Base-by-base conservation (phyloP, 1,140 invertebrate species). In the Psilanteris sp. region DNA sequence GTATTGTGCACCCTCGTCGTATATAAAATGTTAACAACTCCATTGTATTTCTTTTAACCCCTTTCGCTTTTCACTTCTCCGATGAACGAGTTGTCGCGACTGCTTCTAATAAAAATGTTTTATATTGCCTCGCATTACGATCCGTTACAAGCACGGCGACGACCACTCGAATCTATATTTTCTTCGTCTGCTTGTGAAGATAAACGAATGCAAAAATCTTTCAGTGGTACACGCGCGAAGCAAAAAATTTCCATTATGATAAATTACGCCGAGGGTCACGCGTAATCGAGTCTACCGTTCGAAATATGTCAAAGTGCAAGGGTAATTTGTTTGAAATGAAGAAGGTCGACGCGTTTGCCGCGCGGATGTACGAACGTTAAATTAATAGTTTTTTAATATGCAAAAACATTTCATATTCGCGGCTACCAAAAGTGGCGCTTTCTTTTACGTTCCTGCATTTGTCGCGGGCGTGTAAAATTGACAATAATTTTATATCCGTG, bases 11-110 rank as follows among this genome's bases (percentile, higher is more conserved):
- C 32, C 59, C 44, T 64, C 36, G 24, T 29, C 43, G 8, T 9
- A n/a, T n/a, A n/a, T 41, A 48, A 50, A 64, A 64, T 20, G 46
- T 66, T 66, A 66, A 66, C 46, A 66, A 66, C 36, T 66, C 61
- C 32, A 66, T 66, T 66, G 61, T 66, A 44, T 36, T 52, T 43
- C 15, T 31, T 66, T 32, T 32, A 66, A 61, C 55, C 55, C 55
- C 41, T 61, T 43, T 34, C 11, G 41, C 36, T 14, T 52, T 52
- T 66, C 61, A 66, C 6, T 54, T 52, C 18, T 15, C 18, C 37
- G 34, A 66, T 43, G 46, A 66, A 39, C 46, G 41, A 64, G 59
- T 48, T 15, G 32, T 39, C 37, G 32, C 20, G 46, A 54, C 61
- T 66, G 36, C 27, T 27, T 43, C 18, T 39, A 66, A 66, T 52